Evolutionary conservation across 2,888 invertebrate species (phyloP).

Genomic region (Petrophora chlorosata): DNA sequence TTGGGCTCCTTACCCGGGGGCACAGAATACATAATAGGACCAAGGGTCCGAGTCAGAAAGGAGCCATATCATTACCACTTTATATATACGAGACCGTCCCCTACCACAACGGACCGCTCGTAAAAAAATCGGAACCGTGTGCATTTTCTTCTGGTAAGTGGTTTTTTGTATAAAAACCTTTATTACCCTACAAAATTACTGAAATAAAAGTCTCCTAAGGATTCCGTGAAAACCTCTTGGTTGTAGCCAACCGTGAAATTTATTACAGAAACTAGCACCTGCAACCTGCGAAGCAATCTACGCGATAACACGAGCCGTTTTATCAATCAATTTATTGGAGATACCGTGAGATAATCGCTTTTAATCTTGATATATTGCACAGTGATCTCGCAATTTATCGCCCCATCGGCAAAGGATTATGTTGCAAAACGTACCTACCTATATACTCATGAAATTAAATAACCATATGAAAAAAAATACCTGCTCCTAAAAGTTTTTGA

Average conservation of each 20-base stretch:
- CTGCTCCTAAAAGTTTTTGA: not conserved
- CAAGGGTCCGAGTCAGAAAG: conserved; percentile 11
- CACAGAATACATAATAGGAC: conserved; percentile 19
- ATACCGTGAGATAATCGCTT: conserved; percentile 42
- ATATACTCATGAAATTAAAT: conserved; percentile 42
- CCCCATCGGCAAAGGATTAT: conserved; percentile 44
- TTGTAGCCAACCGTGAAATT: not conserved
- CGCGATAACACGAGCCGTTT: conserved; percentile 32
- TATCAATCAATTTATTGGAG: conserved; percentile 53
- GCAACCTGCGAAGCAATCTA: conserved; percentile 20
- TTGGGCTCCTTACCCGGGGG: conserved; percentile 14
- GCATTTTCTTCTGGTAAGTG: conserved; percentile 12
- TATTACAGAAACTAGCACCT: conserved; percentile 5
- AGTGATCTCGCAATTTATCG: conserved; percentile 50
- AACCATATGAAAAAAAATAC: conserved; percentile 27
- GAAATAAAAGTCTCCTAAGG: not conserved
- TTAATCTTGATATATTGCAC: conserved; percentile 59
- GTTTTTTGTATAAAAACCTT: conserved; percentile 7
- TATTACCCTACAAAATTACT: not conserved
- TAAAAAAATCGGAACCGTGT: conserved; percentile 14
- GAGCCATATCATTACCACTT: conserved; percentile 27
- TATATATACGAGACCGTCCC: conserved; percentile 15
- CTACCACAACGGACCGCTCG: conserved; percentile 9
- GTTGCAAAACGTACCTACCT: conserved; percentile 32
- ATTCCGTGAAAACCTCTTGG: no score